Evolutionary conservation across 2,888 invertebrate species (phyloP).

Genomic region (Gymnoscelis rufifasciata): DNA sequence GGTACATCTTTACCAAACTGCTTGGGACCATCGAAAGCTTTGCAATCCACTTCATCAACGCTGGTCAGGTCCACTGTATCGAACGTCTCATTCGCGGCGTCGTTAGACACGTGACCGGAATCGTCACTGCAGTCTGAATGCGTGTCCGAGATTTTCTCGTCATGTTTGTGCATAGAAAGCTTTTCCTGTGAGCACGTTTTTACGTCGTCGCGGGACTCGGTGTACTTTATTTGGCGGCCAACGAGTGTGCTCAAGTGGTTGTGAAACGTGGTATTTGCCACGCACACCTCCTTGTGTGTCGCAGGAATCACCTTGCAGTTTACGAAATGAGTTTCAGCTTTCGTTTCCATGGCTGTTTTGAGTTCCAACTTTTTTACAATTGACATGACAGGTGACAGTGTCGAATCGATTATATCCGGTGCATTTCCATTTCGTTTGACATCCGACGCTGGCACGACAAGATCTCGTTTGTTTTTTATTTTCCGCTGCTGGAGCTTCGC

Average conservation of each 20-base stretch:
- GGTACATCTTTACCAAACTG: conserved; percentile 62
- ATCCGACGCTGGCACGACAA: conserved; percentile 46
- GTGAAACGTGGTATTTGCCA: conserved; percentile 71
- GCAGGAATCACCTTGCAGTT: conserved; percentile 73
- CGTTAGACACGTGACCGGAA: conserved; percentile 90
- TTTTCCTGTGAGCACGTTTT: conserved; percentile 65
- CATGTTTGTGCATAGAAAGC: conserved; percentile 61
- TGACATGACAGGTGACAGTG: conserved; percentile 70
- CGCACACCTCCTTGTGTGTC: conserved; percentile 69
- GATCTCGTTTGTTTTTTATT: conserved; percentile 65
- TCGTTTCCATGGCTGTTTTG: conserved; percentile 66
- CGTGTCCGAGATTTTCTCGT: conserved; percentile 78
- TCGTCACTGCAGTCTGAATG: conserved; percentile 87
- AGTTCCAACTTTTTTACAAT: conserved; percentile 74
- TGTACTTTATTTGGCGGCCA: conserved; percentile 69
- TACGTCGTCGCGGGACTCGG: conserved; percentile 63
- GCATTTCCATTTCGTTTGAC: conserved; percentile 59
- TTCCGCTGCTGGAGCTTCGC: conserved; percentile 73
- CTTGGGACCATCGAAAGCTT: conserved; percentile 58
- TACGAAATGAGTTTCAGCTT: conserved; percentile 61
- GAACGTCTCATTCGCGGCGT: conserved; percentile 83
- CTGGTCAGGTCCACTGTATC: conserved; percentile 58
- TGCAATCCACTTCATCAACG: conserved; percentile 63
- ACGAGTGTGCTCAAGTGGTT: conserved; percentile 76
- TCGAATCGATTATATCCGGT: conserved; percentile 53